Evolutionary conservation across 92 coral and sea anemone species (phyloP).

Genomic region (Epizoanthus scotinus): DNA sequence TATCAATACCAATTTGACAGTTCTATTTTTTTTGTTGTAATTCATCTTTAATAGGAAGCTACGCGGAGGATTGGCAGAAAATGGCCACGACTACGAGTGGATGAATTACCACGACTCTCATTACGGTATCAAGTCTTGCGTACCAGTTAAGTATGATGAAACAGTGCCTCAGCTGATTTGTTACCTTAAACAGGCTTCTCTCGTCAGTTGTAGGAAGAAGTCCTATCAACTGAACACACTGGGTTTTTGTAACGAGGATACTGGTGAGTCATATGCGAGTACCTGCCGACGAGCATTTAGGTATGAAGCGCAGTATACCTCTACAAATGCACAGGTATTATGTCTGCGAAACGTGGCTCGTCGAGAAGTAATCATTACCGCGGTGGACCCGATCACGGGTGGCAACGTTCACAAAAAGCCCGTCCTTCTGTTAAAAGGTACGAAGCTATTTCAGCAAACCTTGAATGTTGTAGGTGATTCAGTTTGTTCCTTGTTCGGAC

Average conservation of each 20-base stretch:
- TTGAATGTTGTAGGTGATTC: too few species aligned
- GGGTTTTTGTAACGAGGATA: background rate
- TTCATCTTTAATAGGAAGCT: background rate
- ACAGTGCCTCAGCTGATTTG: background rate
- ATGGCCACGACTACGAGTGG: conserved; percentile 1
- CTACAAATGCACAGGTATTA: background rate
- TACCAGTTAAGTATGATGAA: conserved; percentile 6
- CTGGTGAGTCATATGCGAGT: background rate
- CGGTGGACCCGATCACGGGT: background rate
- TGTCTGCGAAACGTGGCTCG: background rate
- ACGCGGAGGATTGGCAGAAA: background rate
- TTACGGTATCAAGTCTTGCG: background rate
- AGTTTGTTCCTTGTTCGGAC: too few species aligned
- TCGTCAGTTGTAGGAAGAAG: background rate
- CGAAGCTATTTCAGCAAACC: too few species aligned
- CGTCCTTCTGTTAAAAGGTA: background rate
- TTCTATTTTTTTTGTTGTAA: too few species aligned
- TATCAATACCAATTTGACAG: too few species aligned
- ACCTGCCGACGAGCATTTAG: background rate
- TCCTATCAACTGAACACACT: background rate
- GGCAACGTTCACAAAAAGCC: conserved; percentile 1
- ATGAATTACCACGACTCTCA: background rate
- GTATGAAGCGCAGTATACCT: background rate
- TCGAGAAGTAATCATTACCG: background rate
- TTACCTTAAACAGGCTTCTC: background rate